These are phyloP conservation scores for Caenorhabditis auriculariae DNA, from an alignment of 2,888 invertebrate species.

Conservation along the genomic window DNA sequence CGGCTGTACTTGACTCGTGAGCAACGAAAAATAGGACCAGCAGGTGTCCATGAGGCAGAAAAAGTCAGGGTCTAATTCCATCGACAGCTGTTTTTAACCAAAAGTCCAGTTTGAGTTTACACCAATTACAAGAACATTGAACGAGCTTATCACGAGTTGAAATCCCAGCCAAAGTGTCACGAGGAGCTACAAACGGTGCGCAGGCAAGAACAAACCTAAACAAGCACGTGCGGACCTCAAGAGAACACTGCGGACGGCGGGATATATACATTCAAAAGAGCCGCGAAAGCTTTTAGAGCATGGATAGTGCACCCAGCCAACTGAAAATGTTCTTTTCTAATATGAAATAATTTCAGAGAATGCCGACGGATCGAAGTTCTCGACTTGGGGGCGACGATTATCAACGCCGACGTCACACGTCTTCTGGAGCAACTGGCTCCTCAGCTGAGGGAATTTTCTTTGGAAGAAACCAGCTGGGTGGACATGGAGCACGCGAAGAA, in stretches of 20 bases:
- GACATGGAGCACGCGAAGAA: constrained; percentile 8
- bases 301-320: background rate
- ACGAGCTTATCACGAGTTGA: too few species aligned
- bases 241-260: background rate
- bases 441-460: constrained; percentile 19
- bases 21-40: too few species aligned
- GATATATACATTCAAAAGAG: background rate
- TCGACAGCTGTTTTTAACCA: too few species aligned
- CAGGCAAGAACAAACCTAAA: too few species aligned
- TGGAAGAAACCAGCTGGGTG: constrained; percentile 38
- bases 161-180: too few species aligned
- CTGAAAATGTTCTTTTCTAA: background rate
- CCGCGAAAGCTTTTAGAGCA: background rate
- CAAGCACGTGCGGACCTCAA: background rate
- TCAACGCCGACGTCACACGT: constrained; percentile 22
- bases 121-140: too few species aligned
- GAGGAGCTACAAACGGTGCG: too few species aligned
- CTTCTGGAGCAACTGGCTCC: constrained; percentile 13
- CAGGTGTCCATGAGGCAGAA: too few species aligned
- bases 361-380: constrained; percentile 19
- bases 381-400: constrained; percentile 27
- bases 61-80: too few species aligned
- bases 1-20: too few species aligned
- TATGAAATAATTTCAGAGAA: constrained; percentile 11
- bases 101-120: too few species aligned